These are phyloP conservation scores for Heterotis niloticus DNA, from an alignment of 2,113 vertebrate species.

Conservation along the genomic window DNA sequence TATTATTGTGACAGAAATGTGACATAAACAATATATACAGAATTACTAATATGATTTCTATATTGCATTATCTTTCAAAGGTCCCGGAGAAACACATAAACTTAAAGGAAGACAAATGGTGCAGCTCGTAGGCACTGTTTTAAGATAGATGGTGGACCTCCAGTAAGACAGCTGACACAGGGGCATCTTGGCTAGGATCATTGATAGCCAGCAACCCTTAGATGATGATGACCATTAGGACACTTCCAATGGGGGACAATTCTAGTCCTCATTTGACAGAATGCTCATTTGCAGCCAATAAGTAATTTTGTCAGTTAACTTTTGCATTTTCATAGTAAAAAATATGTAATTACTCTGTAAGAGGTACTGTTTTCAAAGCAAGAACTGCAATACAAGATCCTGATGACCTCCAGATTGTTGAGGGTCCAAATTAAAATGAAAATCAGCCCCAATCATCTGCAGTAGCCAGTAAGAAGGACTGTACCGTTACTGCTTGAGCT, in stretches of 20 bases:
- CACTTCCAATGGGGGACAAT: neutral
- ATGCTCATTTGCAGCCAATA: neutral
- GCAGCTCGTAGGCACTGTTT: neutral
- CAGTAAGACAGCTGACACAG: neutral
- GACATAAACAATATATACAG: conserved; percentile 7
- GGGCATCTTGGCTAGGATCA: neutral
- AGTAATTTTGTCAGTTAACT: neutral
- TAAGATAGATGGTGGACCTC: neutral
- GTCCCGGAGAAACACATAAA: neutral
- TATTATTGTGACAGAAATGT: conserved; percentile 2
- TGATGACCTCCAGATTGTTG: neutral
- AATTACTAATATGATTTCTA: neutral
- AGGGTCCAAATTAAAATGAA: neutral
- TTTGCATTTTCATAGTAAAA: neutral
- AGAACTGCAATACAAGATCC: neutral
- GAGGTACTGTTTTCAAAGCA: neutral
- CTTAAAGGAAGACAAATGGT: neutral
- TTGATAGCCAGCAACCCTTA: neutral
- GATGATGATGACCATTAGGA: neutral
- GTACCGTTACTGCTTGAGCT: too few relatives aligned
- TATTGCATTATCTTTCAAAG: neutral
- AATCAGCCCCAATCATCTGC: neutral
- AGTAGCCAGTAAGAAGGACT: too few relatives aligned
- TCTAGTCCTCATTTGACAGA: neutral
- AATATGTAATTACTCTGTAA: neutral